A percentile compares a stretch with the other conserved stretches of the same genome.
Conservation (phyloP, 1,140 invertebrate species). For the Ips typographus region DNA sequence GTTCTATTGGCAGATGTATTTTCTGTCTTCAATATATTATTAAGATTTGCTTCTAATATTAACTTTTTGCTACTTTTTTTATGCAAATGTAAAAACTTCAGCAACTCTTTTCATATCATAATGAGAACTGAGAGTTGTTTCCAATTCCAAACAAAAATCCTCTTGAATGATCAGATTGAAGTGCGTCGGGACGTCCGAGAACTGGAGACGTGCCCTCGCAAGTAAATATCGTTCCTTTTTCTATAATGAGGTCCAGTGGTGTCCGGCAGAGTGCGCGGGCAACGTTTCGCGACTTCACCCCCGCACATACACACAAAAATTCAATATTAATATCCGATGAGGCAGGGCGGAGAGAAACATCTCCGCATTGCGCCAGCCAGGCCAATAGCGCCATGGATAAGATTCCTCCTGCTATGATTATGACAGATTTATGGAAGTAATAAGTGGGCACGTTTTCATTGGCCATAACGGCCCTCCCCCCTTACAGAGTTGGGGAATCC, state of each 20-base stretch:
- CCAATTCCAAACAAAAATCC: too few relatives aligned
- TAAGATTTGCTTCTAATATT: too few relatives aligned
- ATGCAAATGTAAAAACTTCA: too few relatives aligned
- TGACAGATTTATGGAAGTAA: slow-evolving; percentile 61
- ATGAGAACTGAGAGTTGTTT: too few relatives aligned
- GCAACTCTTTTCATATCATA: too few relatives aligned
- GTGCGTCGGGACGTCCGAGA: slow-evolving; percentile 18
- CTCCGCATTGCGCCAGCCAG: slow-evolving; percentile 46
- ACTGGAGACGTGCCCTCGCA: slow-evolving; percentile 9
- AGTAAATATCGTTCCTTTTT: slow-evolving; percentile 40
- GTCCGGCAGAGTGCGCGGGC: slow-evolving; percentile 32
- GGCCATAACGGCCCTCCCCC: slow-evolving; percentile 49
- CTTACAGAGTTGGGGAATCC: slow-evolving; percentile 11
- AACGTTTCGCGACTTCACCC: slow-evolving; percentile 34
- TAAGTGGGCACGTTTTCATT: slow-evolving; percentile 55
- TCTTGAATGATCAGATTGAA: too few relatives aligned
- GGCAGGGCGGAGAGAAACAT: slow-evolving; percentile 38
- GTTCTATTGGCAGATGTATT: too few relatives aligned
- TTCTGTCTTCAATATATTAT: too few relatives aligned
- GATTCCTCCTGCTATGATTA: slow-evolving; percentile 47
- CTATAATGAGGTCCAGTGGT: slow-evolving; percentile 37
- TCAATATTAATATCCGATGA: slow-evolving; percentile 59
- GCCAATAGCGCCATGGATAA: slow-evolving; percentile 39
- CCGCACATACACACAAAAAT: slow-evolving; percentile 52
- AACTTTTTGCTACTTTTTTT: too few relatives aligned